Evolutionary conservation across 2,113 vertebrate species (phyloP), one percentile per base, ranked within the genome.

Genomic region (Bucco capensis): DNA sequence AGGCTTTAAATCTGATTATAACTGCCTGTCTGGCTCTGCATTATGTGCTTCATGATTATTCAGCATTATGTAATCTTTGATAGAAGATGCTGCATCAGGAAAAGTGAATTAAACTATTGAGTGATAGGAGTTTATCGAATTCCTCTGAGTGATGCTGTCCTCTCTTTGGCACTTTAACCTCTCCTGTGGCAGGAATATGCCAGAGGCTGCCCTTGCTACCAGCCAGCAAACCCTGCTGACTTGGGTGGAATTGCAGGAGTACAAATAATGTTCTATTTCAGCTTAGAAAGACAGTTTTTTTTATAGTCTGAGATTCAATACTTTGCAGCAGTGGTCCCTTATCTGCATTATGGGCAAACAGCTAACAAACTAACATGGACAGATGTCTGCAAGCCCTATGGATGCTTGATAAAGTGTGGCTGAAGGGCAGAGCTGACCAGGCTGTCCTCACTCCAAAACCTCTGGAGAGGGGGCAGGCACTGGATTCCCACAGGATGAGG

Each of bases 61-160:
- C 93, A 96, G 95, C 90, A 94, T 95, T 97, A 96, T 96, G 73
- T 91, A 93, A 97, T 96, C 94, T 96, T 93, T 89, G 89, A 93
- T 96, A 88, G 86, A 97, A 96, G 86, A 96, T 90, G 96, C 83
- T 93, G 95, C 87, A 70, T 89, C 78, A 88, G 75, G 89, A 88
- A 73, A 97, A 91, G 40, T 71, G 92, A 97, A 87, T 93, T 97
- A 95, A 89, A 94, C 71, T 96, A 92, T 94, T 83, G 91, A 95
- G 75, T 97, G 93, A 92, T 94, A 94, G 95, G 90, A 95, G 83
- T 90, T 94, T 83, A 95, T 90, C 69, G 91, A 73, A 88, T 93
- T 93, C 73, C 53, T 75, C 30, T 3, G 66, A 77, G 86, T 5
- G 78, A 70, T 88, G 90, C 56, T 82, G 89, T 90, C 77, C 86